Base-by-base conservation (phyloP, 1,140 invertebrate genomes). In the Scaptomyza hsui region DNA sequence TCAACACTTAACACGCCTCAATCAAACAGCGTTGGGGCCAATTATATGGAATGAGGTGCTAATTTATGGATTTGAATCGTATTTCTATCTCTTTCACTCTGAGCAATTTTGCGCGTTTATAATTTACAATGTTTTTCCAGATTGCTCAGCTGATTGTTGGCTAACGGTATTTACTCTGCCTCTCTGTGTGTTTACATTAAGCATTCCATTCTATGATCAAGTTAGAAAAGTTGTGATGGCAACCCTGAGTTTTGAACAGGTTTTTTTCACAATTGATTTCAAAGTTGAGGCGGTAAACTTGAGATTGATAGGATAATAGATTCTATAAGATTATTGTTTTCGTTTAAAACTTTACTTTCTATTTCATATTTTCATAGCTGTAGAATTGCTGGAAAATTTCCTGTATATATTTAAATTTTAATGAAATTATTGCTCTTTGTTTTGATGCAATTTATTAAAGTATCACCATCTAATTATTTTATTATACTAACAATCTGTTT, bases 1-100 rank as follows among this genome's bases (percentile, higher is more conserved):
- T 26, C 56, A 24, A 32, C 15, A 73, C 78, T 65, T 86, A 78
- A 65, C 88, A 82, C 78, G 82, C 82, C 86, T 88, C 82, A 88
- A 88, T 88, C 82, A 88, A 70, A 45, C 41, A 37, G n/a, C 12
- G 32, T 41, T 29, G 45, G 12, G 39, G 67, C 64, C 82, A 88
- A 88, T 86, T 86, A 88, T 74, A 62, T 82, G 75, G 72, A 89
- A 88, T 89, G 82, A 88, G 82, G 82, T 88, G 82, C 83, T 88
- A 88, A 88, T 88, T 88, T 82, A 88, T 86, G 82, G 82, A 86
- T 81, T 70, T 88, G 48, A 88, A 52, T 53, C 26, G 6, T 7
- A 29, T 9, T 29, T 29, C 7, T 24, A 4, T 24, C 7, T 29
- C 52, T 73, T 67, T 85, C 76, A 76, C 24, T 37, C 32, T 32